Evolutionary conservation across 1,140 invertebrate species (phyloP), one percentile per base, ranked within the genome.

Genomic region (Drosophila micromelanica): DNA sequence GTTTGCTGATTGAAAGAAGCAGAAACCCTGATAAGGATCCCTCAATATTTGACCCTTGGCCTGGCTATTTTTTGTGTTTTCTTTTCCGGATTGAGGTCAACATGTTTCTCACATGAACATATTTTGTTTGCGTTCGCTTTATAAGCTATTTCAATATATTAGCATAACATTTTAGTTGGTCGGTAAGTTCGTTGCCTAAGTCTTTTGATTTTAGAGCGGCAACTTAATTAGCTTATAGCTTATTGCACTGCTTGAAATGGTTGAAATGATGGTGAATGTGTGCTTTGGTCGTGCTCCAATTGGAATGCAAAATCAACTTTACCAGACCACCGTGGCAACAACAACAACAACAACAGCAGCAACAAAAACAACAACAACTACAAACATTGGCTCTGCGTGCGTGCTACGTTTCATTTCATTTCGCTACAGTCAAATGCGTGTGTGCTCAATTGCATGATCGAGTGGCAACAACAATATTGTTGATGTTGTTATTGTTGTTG

Each of bases 391-490:
- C 11, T 65, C 40, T 52, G 76, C 65, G 70, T 89, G 84, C 85
- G 84, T 89, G 84, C 79, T 77, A 79, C 84, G 78, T 87, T 89
- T 89, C 84, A 89, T 89, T 89, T 89, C 76, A 89, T 89, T 89
- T 89, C 85, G 82, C 81, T 87, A 87, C 81, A 86, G 82, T 54
- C 82, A 86, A 87, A 78, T 86, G 82, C 82, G 84, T 89, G 79
- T 89, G 85, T 84, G 63, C 76, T 89, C 80, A 84, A 90, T 89
- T 89, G 82, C 82, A 86, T 86, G 82, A 86, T 86, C 81, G 78
- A 80, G 64, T 72, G 73, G 68, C 62, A 77, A 51, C 70, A 62
- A 48, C 72, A 32, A 27, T 49, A 23, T 30, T 51, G 49, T 8
- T 46, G 17, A 35, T 43, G 38, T 23, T 42, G 42, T 51, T 9